Percentiles rank a stretch among this genome's conserved stretches.
Conservation (phyloP, 2,113 vertebrate genomes). For the Rhagologus leucostigma region DNA sequence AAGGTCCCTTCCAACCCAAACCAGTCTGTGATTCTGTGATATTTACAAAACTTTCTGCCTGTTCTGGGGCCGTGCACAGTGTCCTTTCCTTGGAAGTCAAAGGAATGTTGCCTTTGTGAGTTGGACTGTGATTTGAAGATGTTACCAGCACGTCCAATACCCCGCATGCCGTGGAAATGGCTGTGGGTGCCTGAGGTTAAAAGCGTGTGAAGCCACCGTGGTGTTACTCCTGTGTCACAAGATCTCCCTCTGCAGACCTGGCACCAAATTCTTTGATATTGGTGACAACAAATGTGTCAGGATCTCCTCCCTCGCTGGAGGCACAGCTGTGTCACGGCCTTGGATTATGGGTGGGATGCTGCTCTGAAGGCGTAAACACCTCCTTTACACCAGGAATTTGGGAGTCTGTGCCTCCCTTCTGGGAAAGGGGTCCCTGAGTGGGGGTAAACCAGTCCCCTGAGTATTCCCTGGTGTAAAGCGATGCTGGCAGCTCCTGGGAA, state of each 20-base stretch:
- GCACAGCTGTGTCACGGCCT: slow-evolving; percentile 61
- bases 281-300: slow-evolving; percentile 38
- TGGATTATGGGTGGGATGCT: slow-evolving; percentile 56
- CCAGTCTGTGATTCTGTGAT: neutral
- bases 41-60: neutral
- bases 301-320: slow-evolving; percentile 19
- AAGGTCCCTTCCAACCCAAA: neutral
- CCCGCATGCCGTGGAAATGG: neutral
- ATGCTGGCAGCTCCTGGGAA: neutral
- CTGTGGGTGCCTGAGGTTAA: neutral
- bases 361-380: neutral
- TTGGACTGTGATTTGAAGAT: neutral
- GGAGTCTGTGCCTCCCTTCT: neutral
- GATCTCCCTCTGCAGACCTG: neutral
- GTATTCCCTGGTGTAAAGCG: neutral
- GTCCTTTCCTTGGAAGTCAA: neutral
- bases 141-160: neutral
- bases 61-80: no score
- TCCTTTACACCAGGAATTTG: neutral
- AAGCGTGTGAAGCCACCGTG: fast-evolving
- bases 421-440: neutral
- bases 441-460: fast-evolving
- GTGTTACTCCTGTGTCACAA: neutral
- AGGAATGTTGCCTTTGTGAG: neutral
- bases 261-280: slow-evolving; percentile 60